phyloP scores from a whole-genome alignment of 2,113 vertebrate genomes.

The Rhombomys opimus region DNA sequence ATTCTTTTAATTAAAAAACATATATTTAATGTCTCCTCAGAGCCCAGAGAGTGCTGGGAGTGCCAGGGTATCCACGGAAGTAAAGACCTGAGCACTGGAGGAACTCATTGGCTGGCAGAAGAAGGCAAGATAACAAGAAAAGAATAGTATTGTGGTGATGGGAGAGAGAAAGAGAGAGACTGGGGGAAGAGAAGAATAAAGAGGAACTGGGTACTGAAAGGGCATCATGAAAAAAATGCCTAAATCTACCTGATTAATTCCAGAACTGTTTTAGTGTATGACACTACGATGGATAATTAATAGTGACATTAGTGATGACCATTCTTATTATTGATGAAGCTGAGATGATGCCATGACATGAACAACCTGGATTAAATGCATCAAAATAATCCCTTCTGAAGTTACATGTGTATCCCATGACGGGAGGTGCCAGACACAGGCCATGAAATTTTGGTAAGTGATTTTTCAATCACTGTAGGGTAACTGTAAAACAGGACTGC shows the following conservation, averaged over 20 bases:
- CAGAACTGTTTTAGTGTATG: constrained; percentile 11
- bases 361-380: background rate
- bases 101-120: background rate
- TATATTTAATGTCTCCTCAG: background rate
- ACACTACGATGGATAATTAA: constrained; percentile 62
- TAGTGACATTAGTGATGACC: background rate
- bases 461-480: background rate
- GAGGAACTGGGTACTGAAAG: background rate
- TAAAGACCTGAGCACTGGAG: background rate
- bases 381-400: constrained; percentile 27
- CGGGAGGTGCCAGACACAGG: background rate
- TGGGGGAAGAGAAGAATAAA: background rate
- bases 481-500: background rate
- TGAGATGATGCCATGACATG: constrained; percentile 18
- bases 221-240: background rate
- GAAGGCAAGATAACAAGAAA: background rate
- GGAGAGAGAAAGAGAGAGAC: background rate
- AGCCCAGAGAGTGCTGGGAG: background rate
- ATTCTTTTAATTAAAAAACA: constrained; percentile 26
- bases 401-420: background rate
- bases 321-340: constrained; percentile 2
- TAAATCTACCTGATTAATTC: constrained; percentile 38
- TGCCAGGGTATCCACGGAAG: background rate
- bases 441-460: background rate
- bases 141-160: background rate